Conservation (phyloP, 2,888 invertebrate genomes). For the Orthonevra nobilis region DNA sequence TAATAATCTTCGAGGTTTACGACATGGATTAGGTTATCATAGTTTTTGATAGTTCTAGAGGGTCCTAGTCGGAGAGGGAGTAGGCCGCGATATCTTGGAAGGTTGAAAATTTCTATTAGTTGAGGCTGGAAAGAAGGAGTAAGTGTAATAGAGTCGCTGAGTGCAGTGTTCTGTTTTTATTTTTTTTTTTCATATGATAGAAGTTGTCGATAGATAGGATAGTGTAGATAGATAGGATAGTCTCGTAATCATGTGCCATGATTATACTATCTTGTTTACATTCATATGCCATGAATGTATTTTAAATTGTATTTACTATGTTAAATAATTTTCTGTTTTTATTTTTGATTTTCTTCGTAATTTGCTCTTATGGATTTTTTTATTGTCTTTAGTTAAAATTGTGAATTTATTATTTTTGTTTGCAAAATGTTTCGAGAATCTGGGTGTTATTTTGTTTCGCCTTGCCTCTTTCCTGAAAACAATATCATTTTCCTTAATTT, state of each 20-base stretch:
- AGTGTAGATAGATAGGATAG: too few relatives aligned
- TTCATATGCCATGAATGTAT: slow-evolving; percentile 30
- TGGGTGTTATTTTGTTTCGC: slow-evolving; percentile 33
- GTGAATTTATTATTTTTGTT: slow-evolving; percentile 31
- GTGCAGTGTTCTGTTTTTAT: too few relatives aligned
- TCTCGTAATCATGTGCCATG: too few relatives aligned
- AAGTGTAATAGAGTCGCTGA: too few relatives aligned
- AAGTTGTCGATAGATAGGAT: too few relatives aligned
- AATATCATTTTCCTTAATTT: slow-evolving; percentile 3
- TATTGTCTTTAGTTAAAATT: slow-evolving; percentile 38
- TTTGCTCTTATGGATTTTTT: slow-evolving; percentile 60
- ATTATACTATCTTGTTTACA: not conserved
- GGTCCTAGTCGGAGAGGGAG: not conserved
- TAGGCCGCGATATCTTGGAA: not conserved
- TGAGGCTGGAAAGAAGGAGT: not conserved
- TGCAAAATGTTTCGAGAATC: slow-evolving; percentile 43
- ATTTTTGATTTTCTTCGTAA: slow-evolving; percentile 23
- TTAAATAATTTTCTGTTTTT: too few relatives aligned
- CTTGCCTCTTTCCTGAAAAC: slow-evolving; percentile 49
- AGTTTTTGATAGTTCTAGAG: not conserved
- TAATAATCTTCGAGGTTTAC: not conserved
- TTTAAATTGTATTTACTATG: not conserved
- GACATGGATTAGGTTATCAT: not conserved
- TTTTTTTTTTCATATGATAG: too few relatives aligned
- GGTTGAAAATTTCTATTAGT: not conserved